These are phyloP conservation scores for Drosophila pachea DNA, from an alignment of 1,140 invertebrate genomes.

Conservation along the genomic window DNA sequence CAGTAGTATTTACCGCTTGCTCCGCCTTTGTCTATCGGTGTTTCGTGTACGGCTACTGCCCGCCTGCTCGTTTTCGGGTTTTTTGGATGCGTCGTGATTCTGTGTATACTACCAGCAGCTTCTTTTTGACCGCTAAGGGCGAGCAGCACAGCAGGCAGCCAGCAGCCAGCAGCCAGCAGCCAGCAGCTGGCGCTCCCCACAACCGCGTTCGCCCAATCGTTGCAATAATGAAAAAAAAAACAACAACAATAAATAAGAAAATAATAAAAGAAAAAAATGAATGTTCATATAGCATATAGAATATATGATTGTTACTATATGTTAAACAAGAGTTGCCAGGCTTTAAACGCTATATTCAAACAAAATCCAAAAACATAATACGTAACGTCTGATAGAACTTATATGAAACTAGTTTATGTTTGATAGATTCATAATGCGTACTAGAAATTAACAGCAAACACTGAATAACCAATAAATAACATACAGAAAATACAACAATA, in stretches of 20 bases:
- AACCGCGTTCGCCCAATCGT: conserved; percentile 29
- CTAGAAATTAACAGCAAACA: conserved; percentile 41
- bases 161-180: conserved; percentile 32
- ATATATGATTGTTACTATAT: not conserved
- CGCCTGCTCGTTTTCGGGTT: conserved; percentile 28
- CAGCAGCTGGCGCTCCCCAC: conserved; percentile 40
- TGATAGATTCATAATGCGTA: conserved; percentile 49
- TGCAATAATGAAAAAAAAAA: conserved; percentile 20
- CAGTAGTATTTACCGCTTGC: conserved; percentile 2
- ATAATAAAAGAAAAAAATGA: not conserved
- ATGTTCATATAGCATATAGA: not conserved
- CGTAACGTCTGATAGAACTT: conserved; percentile 22
- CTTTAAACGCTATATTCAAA: conserved; percentile 23
- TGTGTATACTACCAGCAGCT: conserved; percentile 56
- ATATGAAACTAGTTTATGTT: conserved; percentile 9
- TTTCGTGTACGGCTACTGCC: conserved; percentile 1
- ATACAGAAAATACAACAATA: conserved; percentile 30
- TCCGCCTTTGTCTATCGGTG: not conserved
- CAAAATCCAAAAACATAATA: conserved; percentile 23
- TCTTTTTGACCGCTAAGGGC: conserved; percentile 47
- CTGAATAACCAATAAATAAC: conserved; percentile 25
- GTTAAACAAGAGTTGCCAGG: conserved; percentile 8
- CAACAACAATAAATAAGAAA: not conserved
- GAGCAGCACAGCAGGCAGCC: conserved; percentile 24
- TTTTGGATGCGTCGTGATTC: conserved; percentile 50